Conservation (phyloP, 2,113 vertebrate species). For the Loxodonta africana region DNA sequence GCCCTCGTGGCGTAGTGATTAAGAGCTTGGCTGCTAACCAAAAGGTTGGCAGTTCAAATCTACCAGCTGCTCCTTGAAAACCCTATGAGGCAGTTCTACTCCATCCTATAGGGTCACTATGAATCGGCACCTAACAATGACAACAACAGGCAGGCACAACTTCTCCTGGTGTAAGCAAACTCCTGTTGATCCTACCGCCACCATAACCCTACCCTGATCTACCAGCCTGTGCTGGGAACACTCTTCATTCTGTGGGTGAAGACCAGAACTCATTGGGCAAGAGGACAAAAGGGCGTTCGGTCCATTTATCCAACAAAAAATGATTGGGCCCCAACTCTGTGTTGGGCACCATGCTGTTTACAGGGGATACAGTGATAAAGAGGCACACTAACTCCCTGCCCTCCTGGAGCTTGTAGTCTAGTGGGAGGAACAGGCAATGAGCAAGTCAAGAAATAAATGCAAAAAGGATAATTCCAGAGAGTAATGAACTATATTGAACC, state of each 20-base stretch:
- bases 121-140: no score
- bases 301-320: neutral
- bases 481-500: fast-evolving
- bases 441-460: neutral
- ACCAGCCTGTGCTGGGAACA: neutral
- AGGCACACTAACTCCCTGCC: neutral
- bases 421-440: neutral
- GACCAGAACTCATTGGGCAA: neutral
- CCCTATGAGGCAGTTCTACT: no score
- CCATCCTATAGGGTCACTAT: no score
- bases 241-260: neutral
- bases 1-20: no score
- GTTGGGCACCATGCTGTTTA: neutral
- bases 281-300: neutral
- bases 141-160: no score
- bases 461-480: neutral
- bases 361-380: no score
- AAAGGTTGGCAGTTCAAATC: no score
- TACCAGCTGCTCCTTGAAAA: no score
- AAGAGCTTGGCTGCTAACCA: no score
- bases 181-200: neutral
- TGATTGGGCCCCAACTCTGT: neutral
- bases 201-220: neutral
- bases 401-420: neutral
- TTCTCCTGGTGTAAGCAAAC: neutral